phyloP scores from a whole-genome alignment of 2,113 vertebrate species.

The Sitta europaea region DNA sequence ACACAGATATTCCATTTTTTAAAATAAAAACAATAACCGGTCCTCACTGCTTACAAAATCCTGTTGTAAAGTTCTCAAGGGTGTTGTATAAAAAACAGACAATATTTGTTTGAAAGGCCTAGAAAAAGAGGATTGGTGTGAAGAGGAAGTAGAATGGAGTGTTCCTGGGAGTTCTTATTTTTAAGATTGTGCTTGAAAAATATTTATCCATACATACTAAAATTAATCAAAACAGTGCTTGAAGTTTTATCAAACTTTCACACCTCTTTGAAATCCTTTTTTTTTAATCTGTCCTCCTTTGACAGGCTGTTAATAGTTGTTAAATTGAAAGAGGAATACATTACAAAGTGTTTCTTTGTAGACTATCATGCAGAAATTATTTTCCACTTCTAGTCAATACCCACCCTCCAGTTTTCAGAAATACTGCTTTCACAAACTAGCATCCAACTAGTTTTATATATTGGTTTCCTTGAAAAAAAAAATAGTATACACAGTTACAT shows the following conservation, averaged over 20 bases:
- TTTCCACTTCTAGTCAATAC: neutral
- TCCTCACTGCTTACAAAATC: neutral
- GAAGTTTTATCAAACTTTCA: neutral
- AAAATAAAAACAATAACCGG: neutral
- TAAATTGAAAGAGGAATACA: neutral
- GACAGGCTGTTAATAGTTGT: neutral
- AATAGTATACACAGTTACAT: neutral
- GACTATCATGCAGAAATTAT: neutral
- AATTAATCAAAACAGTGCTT: neutral
- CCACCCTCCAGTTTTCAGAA: neutral
- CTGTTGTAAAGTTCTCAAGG: neutral
- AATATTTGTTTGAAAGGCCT: neutral
- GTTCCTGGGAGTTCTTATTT: neutral
- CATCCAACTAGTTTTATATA: neutral
- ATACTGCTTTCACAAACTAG: neutral
- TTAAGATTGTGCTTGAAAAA: neutral
- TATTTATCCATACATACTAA: neutral
- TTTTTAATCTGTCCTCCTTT: neutral
- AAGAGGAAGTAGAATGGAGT: neutral
- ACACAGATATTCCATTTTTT: neutral
- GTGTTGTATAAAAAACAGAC: fast-evolving
- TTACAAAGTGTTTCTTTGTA: neutral
- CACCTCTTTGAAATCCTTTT: neutral
- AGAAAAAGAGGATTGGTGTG: neutral
- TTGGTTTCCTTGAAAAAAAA: neutral